A percentile compares a stretch with the other conserved stretches of the same genome.
These are phyloP conservation scores for Anguilla marmorata DNA, from an alignment of 2,797 vertebrate species.

Conservation along the genomic window DNA sequence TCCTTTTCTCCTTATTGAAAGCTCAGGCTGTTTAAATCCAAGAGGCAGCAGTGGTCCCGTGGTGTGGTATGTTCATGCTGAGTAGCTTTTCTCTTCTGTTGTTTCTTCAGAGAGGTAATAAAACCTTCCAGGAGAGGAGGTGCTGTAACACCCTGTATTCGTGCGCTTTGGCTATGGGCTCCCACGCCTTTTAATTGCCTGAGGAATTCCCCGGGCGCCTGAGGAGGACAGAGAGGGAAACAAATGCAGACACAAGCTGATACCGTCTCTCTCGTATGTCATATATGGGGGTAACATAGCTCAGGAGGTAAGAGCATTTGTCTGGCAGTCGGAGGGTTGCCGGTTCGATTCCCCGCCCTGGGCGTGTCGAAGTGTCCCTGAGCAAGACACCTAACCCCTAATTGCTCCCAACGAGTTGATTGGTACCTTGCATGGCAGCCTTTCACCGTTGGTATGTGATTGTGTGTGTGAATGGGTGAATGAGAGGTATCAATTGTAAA, in stretches of 20 bases:
- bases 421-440: too few species aligned
- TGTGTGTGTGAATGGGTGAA: too few species aligned
- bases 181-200: neutral
- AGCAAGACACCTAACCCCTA: too few species aligned
- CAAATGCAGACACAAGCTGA: neutral
- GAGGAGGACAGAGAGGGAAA: neutral
- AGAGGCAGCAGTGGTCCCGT: neutral
- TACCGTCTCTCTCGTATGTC: too few species aligned
- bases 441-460: too few species aligned
- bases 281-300: too few species aligned
- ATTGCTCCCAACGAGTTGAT: too few species aligned
- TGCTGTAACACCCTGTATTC: neutral
- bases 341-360: too few species aligned
- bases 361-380: too few species aligned
- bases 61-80: neutral
- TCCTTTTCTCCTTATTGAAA: neutral
- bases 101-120: slow-evolving; percentile 2
- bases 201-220: neutral
- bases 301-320: too few species aligned
- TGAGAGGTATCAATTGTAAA: too few species aligned
- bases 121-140: neutral
- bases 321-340: too few species aligned
- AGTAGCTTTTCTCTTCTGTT: neutral
- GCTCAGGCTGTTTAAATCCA: neutral
- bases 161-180: neutral